Evolutionary conservation across 2,113 vertebrate species (phyloP).

Genomic region (Pseudopodoces humilis): DNA sequence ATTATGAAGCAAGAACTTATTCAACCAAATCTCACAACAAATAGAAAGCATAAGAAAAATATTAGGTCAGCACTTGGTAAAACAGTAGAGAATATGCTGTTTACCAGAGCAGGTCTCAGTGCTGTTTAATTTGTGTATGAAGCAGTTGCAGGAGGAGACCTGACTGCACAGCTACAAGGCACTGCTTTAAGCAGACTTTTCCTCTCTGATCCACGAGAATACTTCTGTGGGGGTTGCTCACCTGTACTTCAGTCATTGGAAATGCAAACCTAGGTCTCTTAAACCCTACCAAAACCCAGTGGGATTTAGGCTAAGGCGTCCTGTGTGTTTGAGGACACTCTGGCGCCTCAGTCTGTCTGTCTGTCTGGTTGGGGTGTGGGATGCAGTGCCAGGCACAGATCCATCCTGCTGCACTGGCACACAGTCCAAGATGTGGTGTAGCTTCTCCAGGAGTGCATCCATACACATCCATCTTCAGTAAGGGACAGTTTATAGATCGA

Average conservation of each 20-base stretch:
- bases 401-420: background rate
- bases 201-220: background rate
- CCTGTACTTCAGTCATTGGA: background rate
- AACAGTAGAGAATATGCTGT: background rate
- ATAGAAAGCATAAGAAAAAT: constrained; percentile 7
- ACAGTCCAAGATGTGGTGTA: background rate
- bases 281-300: background rate
- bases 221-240: background rate
- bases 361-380: background rate
- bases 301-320: background rate
- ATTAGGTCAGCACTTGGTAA: background rate
- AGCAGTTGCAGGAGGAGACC: background rate
- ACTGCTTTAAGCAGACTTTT: background rate
- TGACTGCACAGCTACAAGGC: background rate
- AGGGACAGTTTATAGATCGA: background rate
- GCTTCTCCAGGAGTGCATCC: background rate
- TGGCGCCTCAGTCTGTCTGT: background rate
- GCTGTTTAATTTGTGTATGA: background rate
- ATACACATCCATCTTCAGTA: background rate
- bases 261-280: background rate
- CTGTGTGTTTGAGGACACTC: background rate
- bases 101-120: background rate
- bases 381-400: background rate
- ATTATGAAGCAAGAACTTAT: constrained; percentile 2
- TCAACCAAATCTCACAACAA: background rate